These are phyloP conservation scores for Tetragonula carbonaria DNA, from an alignment of 2,888 invertebrate species.

Conservation along the genomic window DNA sequence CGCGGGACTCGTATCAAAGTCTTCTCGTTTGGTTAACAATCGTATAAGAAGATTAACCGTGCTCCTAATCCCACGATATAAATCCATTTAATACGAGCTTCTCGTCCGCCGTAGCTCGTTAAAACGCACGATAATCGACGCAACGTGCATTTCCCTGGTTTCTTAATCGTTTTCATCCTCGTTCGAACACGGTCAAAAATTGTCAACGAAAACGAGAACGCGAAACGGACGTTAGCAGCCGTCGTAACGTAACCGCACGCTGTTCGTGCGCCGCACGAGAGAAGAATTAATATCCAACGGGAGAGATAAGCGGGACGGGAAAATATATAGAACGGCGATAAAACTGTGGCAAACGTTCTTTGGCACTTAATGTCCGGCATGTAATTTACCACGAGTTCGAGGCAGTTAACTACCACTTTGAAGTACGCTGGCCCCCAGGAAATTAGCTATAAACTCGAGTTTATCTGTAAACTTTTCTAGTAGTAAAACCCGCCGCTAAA, in stretches of 20 bases:
- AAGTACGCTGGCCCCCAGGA: conserved; percentile 63
- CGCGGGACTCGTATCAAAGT: not conserved
- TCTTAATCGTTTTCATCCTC: not conserved
- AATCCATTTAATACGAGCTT: not conserved
- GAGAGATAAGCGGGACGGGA: conserved; percentile 51
- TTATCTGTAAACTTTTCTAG: conserved; percentile 65
- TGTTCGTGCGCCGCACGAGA: not conserved
- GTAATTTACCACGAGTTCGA: conserved; percentile 68
- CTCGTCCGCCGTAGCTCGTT: not conserved
- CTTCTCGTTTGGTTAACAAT: not conserved
- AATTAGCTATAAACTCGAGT: conserved; percentile 66
- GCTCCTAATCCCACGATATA: not conserved
- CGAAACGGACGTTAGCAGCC: not conserved
- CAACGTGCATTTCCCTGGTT: not conserved
- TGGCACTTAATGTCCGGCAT: conserved; percentile 59
- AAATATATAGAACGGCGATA: conserved; percentile 54
- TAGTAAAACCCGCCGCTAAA: conserved; percentile 57
- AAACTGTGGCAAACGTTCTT: conserved; percentile 61
- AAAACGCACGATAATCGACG: not conserved
- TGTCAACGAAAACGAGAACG: not conserved
- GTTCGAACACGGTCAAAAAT: not conserved
- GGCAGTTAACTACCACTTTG: conserved; percentile 70
- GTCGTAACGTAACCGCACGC: not conserved
- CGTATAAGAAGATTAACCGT: not conserved
- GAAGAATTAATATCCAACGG: conserved; percentile 54